Evolutionary conservation across 2,888 invertebrate genomes (phyloP), one percentile per base, ranked within the genome.

Genomic region (Chaetogeoica ovagalla): DNA sequence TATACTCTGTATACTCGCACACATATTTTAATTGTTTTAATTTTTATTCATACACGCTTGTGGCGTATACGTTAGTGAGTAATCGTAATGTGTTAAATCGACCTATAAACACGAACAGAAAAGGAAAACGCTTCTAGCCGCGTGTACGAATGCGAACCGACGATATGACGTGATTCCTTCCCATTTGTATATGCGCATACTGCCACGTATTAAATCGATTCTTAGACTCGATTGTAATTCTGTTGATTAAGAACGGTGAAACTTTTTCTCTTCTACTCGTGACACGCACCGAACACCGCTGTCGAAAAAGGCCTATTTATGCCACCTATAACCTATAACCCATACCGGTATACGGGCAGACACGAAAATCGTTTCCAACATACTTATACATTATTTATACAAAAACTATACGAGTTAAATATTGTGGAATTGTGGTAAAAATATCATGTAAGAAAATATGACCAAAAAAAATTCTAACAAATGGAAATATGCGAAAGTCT

Each of bases 121-220:
- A 55, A 43, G 8, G 7, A 9, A 30, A 30, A 30, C 30, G 30
- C 48, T 68, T 37, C 48, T 69, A 1, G 66, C 23, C 19, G 15
- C 30, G 57, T 39, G 74, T 65, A 68, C 60, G 13, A 66, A 52
- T 30, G 21, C 21, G 59, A 59, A 59, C 7, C 1, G 15, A 3
- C 55, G 43, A 39, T 43, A 52, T 77, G 59, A 62, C 77, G 77
- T 77, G 77, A 70, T 77, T 5, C 30, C 60, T 21, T 37, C 30
- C 60, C 60, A 77, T 77, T 69, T 30, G n/a, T n/a, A n/a, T n/a
- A 69, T 30, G 4, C 11, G 43, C n/a, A 11, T 19, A n/a, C 21
- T 8, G n/a, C 15, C 15, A 19, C 43, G 48, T 48, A 48, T 21
- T 63, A 43, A 15, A 63, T 69, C 60, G 60, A 77, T 70, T 77